Conservation (phyloP, 2,797 vertebrate genomes). For the Distichodus sexfasciatus region DNA sequence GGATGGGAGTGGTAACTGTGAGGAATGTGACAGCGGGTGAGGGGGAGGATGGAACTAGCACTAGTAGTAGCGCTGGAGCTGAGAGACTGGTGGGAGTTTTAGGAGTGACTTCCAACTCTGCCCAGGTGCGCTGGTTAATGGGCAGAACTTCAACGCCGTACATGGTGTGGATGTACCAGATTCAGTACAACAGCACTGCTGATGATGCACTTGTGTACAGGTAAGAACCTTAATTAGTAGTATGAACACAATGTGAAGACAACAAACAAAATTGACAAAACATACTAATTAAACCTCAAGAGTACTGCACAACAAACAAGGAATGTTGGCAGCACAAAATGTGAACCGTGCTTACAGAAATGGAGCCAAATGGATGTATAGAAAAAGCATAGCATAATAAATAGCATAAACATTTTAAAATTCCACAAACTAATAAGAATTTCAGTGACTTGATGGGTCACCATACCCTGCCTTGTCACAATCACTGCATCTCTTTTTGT, state of each 20-base stretch:
- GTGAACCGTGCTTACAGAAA: no score
- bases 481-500: no score
- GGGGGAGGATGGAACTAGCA: conserved; percentile 34
- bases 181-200: conserved; percentile 80
- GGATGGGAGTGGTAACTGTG: conserved; percentile 53
- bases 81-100: conserved; percentile 63
- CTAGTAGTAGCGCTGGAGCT: conserved; percentile 20
- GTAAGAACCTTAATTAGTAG: conserved; percentile 53
- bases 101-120: conserved; percentile 72
- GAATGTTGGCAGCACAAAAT: no score
- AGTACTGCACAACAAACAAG: no score
- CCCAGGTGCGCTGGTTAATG: conserved; percentile 73
- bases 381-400: no score
- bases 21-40: conserved; percentile 51
- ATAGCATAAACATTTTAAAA: no score
- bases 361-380: no score
- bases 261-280: background rate
- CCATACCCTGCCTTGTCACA: no score
- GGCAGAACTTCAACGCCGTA: conserved; percentile 60
- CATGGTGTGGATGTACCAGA: conserved; percentile 80
- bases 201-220: conserved; percentile 79
- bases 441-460: no score
- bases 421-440: no score
- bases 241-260: background rate
- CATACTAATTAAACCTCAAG: background rate